Evolutionary conservation across 2,113 vertebrate genomes (phyloP).

Genomic region (Aptenodytes forsteri): DNA sequence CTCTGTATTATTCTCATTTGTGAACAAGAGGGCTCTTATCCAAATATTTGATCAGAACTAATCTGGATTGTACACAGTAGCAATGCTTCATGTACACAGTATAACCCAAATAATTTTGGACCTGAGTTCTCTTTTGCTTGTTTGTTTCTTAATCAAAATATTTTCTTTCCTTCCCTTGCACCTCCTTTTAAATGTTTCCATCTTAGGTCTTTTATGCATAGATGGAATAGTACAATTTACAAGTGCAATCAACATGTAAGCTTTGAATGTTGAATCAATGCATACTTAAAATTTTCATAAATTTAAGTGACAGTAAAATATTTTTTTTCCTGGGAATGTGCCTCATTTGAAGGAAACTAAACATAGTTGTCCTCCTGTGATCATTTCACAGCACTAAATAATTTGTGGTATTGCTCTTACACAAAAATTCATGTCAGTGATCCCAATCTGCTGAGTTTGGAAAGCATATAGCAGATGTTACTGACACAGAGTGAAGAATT

Average conservation of each 20-base stretch:
- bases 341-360: slow-evolving; percentile 4
- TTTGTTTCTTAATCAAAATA: neutral
- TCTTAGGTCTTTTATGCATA: neutral
- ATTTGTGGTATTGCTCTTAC: slow-evolving; percentile 27
- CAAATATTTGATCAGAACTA: slow-evolving; percentile 38
- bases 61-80: neutral
- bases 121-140: neutral
- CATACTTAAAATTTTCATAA: neutral
- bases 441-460: neutral
- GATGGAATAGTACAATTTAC: neutral
- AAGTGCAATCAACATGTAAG: neutral
- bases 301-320: neutral
- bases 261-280: neutral
- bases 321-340: neutral
- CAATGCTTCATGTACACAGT: neutral
- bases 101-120: neutral
- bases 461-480: neutral
- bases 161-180: neutral
- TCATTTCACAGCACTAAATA: neutral
- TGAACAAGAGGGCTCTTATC: slow-evolving; percentile 39
- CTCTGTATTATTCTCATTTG: slow-evolving; percentile 47
- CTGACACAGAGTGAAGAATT: slow-evolving; percentile 11
- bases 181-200: neutral
- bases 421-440: slow-evolving; percentile 19
- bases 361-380: slow-evolving; percentile 1